Base-by-base conservation (phyloP, 2,797 vertebrate species). In the Scolopax bukidnonensis region DNA sequence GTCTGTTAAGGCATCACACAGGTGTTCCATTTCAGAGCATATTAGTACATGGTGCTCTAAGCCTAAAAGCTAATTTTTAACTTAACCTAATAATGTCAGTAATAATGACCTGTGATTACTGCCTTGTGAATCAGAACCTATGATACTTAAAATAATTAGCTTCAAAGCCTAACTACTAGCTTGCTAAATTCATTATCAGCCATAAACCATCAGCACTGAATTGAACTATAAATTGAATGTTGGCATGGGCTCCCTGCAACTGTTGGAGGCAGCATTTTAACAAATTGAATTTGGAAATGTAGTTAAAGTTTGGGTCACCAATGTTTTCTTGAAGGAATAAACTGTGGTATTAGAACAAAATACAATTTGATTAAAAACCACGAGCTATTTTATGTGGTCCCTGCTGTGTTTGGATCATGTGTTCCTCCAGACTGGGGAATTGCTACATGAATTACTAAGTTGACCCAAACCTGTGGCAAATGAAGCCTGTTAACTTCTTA, bases 111-210 rank as follows among this genome's bases (percentile, higher is more conserved):
- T 77, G 86, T 80, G 84, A 96, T 97, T 97, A 97, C 94, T 95
- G 95, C 92, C 96, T 97, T 96, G 93, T 98, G 97, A 97, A 98
- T 98, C 96, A 98, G 97, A 97, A 95, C 94, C 93, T 96, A 80
- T 80, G 95, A 97, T 97, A 97, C 97, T 98, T 97, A 97, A 97
- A 97, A 98, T 97, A 97, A 97, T 98, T 97, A 97, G 93, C 95
- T 97, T 97, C 97, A 98, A 97, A 98, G 97, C 87, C 64, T 57
- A 95, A 96, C 80, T 59, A 80, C 89, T 88, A 97, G 93, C 96
- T 97, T 95, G 96, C 91, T 97, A 97, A 97, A 97, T 97, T 97
- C 94, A 91, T 92, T 93, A 80, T 89, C 97, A 97, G 88, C 96
- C 93, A 89, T 97, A 97, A 98, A 96, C 87, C 79, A 90, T 93